Evolutionary conservation across 2,888 invertebrate genomes (phyloP), one percentile per base, ranked within the genome.

Genomic region (Ceraclea dissimilis): DNA sequence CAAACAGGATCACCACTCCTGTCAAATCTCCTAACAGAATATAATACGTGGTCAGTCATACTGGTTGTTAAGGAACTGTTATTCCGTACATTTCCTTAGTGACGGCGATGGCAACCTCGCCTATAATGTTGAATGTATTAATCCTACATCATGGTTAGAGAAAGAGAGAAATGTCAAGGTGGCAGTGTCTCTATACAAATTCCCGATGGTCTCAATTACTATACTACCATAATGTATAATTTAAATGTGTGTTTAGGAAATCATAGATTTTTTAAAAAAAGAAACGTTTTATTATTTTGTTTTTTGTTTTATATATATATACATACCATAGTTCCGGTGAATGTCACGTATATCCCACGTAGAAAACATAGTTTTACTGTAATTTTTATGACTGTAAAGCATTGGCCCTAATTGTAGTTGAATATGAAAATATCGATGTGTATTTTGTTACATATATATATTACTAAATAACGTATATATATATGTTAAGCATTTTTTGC

Each of bases 201-300:
- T 33, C n/a, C n/a, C n/a, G 33, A 33, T 13, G 8, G 33, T 33
- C 8, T 33, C 33, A 33, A 33, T 10, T 8, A 33, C 8, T 33
- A 13, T 33, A 13, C 17, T 43, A 43, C 43, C 13, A 43, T 17
- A 43, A 17, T 26, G 26, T 26, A 26, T 6, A 26, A 26, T 26
- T 26, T 46, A 46, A 46, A 18, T 46, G 20, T 46, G 46, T 46
- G 46, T 46, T 19, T 46, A 46, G 46, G 46, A 46, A 46, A 18
- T 19, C 46, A 46, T 46, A 46, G 46, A 46, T 39, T 39, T 8
- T n/a, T 39, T n/a, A n/a, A n/a, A 39, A 18, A 18, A 46, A 4
- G 18, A 19, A 46, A 46, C 46, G 46, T 5, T 46, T 46, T 4
- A 18, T 18, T 46, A 5, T 11, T 46, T 19, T 46, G 11, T 18